Evolutionary conservation across 2,113 vertebrate genomes (phyloP).

Genomic region (Oreocharis arfaki): DNA sequence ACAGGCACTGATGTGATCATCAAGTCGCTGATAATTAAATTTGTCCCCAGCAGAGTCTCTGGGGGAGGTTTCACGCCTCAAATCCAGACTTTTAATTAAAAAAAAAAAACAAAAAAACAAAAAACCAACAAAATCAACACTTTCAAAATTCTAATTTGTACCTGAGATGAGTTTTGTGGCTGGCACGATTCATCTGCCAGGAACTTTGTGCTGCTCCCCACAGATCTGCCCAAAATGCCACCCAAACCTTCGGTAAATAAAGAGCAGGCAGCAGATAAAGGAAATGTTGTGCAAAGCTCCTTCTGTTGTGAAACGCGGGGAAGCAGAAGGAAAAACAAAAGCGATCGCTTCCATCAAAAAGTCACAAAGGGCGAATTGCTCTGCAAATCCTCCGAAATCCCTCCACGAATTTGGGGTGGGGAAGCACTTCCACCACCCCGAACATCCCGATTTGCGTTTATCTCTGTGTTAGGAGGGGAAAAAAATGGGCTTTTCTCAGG

Average conservation of each 20-base stretch:
- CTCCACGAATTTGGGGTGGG: not conserved
- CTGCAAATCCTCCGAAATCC: not conserved
- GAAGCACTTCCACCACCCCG: not conserved
- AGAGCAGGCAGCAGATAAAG: not conserved
- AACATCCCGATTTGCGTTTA: accelerated
- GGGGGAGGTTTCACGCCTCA: not conserved
- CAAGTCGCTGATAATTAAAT: not conserved
- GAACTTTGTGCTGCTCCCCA: too few relatives aligned
- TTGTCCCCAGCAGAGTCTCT: not conserved
- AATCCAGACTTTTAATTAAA: not conserved
- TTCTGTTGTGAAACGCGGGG: not conserved
- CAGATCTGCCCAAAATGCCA: not conserved
- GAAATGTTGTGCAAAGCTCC: not conserved
- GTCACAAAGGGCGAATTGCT: not conserved
- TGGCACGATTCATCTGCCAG: not conserved
- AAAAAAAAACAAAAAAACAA: not conserved
- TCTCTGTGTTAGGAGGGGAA: not conserved
- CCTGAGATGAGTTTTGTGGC: not conserved
- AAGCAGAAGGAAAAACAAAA: not conserved
- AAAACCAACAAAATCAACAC: too few relatives aligned
- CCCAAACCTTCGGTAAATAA: not conserved
- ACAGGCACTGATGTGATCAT: not conserved
- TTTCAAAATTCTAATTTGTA: not conserved
- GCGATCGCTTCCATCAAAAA: not conserved
- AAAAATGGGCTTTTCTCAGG: accelerated